Conservation (phyloP, 2,113 vertebrate genomes). For the Aegithalos caudatus region DNA sequence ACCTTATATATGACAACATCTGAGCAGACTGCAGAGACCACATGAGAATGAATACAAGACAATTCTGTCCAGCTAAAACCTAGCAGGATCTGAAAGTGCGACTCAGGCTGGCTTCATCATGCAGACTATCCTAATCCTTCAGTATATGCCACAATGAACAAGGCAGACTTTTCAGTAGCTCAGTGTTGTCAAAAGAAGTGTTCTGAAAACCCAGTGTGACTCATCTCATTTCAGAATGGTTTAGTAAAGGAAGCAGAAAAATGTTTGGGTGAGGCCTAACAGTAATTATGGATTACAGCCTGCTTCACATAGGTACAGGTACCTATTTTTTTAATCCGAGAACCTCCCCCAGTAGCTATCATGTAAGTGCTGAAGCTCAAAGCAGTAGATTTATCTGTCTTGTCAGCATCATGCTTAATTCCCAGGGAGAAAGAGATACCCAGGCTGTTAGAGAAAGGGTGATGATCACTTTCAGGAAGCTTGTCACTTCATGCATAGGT, state of each 20-base stretch:
- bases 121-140: neutral
- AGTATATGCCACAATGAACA: neutral
- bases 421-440: neutral
- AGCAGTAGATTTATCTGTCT: neutral
- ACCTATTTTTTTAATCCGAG: neutral
- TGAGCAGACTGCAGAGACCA: neutral
- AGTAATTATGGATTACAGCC: constrained; percentile 1
- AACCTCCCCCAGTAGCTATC: neutral
- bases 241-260: constrained; percentile 6
- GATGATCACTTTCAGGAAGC: neutral
- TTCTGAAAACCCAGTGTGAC: neutral
- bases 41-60: neutral
- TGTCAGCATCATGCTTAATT: neutral
- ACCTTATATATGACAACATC: neutral
- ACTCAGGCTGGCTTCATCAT: neutral
- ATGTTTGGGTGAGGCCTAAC: constrained; percentile 10
- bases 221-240: neutral
- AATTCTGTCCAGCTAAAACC: neutral
- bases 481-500: neutral
- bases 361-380: neutral
- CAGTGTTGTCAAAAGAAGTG: neutral
- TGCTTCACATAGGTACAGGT: neutral
- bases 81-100: neutral
- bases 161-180: neutral
- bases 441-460: neutral